phyloP scores from a whole-genome alignment of 2,113 vertebrate species.

The Serinus canaria region DNA sequence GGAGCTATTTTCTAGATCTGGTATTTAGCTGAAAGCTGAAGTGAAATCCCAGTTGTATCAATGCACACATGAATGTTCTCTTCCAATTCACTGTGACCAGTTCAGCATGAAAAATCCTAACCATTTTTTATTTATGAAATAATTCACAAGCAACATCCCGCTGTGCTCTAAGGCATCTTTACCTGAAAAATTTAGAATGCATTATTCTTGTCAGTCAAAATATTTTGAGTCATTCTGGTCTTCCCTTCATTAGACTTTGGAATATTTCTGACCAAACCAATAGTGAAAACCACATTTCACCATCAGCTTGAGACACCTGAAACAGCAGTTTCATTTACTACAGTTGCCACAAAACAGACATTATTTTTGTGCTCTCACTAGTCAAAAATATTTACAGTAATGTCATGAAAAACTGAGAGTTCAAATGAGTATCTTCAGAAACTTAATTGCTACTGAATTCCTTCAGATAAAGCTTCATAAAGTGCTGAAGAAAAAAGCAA shows the following conservation, averaged over 20 bases:
- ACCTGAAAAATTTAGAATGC: background rate
- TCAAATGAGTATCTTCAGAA: background rate
- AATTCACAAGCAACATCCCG: background rate
- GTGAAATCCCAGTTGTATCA: background rate
- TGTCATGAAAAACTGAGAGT: background rate
- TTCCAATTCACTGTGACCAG: background rate
- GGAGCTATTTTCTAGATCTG: background rate
- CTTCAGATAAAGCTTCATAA: background rate
- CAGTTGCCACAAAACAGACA: background rate
- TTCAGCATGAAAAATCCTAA: background rate
- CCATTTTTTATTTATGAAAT: background rate
- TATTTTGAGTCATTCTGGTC: background rate
- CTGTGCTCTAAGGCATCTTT: background rate
- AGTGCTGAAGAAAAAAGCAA: background rate
- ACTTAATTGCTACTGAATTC: background rate
- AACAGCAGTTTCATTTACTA: background rate
- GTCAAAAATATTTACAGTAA: constrained; percentile 11
- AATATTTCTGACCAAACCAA: constrained; percentile 26
- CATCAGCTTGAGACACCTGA: background rate
- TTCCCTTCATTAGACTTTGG: background rate
- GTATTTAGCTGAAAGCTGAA: background rate
- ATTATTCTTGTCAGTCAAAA: background rate
- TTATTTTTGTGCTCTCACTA: background rate
- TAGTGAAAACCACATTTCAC: background rate
- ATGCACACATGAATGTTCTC: background rate